Evolutionary conservation across 2,888 invertebrate species (phyloP).

Genomic region (Nineta flava): DNA sequence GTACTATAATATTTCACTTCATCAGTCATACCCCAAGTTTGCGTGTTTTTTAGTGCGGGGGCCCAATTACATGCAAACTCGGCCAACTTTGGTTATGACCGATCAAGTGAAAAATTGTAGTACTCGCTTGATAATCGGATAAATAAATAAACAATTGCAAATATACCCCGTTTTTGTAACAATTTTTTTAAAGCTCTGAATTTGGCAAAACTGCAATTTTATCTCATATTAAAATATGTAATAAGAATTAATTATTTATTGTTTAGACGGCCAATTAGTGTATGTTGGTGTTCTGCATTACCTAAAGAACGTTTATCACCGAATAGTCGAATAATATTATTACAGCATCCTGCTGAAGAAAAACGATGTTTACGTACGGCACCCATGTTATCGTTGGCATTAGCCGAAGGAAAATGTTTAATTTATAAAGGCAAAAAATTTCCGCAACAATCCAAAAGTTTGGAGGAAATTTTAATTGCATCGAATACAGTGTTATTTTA

Average conservation of each 20-base stretch:
- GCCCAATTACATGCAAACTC: too few species aligned
- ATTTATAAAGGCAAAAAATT: conserved; percentile 73
- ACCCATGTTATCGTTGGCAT: conserved; percentile 68
- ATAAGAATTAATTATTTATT: neutral
- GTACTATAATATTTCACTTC: too few species aligned
- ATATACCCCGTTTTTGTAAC: too few species aligned
- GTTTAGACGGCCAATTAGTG: conserved; percentile 60
- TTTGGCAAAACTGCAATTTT: too few species aligned
- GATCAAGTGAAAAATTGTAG: too few species aligned
- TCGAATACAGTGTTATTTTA: conserved; percentile 62
- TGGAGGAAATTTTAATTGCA: conserved; percentile 47
- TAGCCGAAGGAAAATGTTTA: conserved; percentile 59
- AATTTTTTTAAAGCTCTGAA: too few species aligned
- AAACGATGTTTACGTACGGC: conserved; percentile 78
- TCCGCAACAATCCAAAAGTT: conserved; percentile 44
- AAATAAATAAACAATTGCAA: conserved; percentile 1
- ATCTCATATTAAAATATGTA: too few species aligned
- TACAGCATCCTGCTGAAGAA: conserved; percentile 90
- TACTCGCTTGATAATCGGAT: too few species aligned
- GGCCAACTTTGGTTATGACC: too few species aligned
- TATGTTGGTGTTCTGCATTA: conserved; percentile 83
- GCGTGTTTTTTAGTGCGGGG: too few species aligned
- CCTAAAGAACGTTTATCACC: conserved; percentile 54
- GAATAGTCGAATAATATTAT: conserved; percentile 54
- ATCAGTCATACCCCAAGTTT: too few species aligned